Percentiles rank a stretch among this genome's conserved stretches.
Conservation (phyloP, 2,113 vertebrate genomes). For the Alligator mississippiensis region DNA sequence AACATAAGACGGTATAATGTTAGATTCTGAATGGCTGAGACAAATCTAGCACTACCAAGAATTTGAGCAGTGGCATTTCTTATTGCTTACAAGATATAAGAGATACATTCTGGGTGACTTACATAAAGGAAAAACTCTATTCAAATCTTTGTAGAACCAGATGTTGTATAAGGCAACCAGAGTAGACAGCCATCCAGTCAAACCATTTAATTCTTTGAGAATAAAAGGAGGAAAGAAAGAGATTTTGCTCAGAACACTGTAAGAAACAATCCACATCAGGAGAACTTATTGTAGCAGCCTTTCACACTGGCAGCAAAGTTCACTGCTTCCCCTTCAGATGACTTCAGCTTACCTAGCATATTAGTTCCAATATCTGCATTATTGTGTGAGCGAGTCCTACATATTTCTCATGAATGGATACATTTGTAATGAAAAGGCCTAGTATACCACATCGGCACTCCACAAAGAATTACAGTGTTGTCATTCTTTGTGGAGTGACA, state of each 20-base stretch:
- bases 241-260: not conserved
- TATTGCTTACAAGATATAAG: not conserved
- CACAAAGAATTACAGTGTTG: not conserved
- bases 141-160: slow-evolving; percentile 2
- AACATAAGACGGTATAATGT: slow-evolving; percentile 33
- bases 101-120: not conserved
- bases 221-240: slow-evolving; percentile 20
- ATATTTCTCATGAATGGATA: not conserved
- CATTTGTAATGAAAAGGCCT: slow-evolving; percentile 16
- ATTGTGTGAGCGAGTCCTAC: slow-evolving; percentile 6
- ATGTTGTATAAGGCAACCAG: slow-evolving; percentile 41
- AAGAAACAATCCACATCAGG: slow-evolving; percentile 14
- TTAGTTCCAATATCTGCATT: not conserved
- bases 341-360: not conserved
- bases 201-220: slow-evolving; percentile 37
- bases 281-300: not conserved
- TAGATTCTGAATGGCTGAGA: slow-evolving; percentile 53
- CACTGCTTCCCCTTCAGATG: not conserved
- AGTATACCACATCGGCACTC: not conserved
- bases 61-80: not conserved
- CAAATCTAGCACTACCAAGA: slow-evolving; percentile 2
- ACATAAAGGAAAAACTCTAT: not conserved
- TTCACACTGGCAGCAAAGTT: slow-evolving; percentile 22
- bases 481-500: not conserved
- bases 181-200: slow-evolving; percentile 23